phyloP scores from a whole-genome alignment of 2,888 invertebrate species.

The Caenorhabditis doughertyi region DNA sequence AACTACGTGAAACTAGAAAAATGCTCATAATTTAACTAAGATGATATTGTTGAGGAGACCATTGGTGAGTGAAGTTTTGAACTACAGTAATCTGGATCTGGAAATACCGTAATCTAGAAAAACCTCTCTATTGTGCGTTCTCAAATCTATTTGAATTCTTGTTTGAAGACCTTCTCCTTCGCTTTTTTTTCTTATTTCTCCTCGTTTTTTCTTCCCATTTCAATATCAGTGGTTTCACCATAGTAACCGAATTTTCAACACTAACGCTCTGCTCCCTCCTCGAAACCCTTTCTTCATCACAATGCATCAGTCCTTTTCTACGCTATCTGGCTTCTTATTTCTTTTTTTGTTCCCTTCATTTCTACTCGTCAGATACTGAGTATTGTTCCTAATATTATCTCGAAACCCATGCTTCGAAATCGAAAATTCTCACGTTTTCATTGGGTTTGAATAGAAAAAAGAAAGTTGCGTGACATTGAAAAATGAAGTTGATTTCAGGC shows the following conservation, averaged over 20 bases:
- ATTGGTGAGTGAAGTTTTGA: too few species aligned
- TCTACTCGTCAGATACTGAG: too few species aligned
- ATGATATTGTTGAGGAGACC: too few species aligned
- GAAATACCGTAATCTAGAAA: too few species aligned
- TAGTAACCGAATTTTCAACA: constrained; percentile 39
- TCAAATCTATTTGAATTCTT: not conserved
- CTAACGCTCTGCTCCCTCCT: constrained; percentile 18
- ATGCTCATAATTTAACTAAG: too few species aligned
- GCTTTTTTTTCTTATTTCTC: not conserved
- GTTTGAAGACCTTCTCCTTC: constrained; percentile 2
- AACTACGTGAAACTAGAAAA: too few species aligned
- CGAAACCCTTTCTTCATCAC: constrained; percentile 9
- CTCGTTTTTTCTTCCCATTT: not conserved
- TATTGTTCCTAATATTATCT: too few species aligned
- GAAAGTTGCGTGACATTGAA: not conserved
- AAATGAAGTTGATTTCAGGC: constrained; percentile 15
- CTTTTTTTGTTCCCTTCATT: not conserved
- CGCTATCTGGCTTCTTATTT: constrained; percentile 1
- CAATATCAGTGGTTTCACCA: constrained; percentile 34
- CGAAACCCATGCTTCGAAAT: constrained; percentile 32
- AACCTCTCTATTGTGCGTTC: not conserved
- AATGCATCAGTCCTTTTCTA: constrained; percentile 23
- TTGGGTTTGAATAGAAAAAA: constrained; percentile 16
- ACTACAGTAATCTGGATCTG: too few species aligned
- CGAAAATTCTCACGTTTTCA: constrained; percentile 48